A percentile compares a stretch with the other conserved stretches of the same genome.
Conservation (phyloP, 1,140 invertebrate genomes). For the Brachionus manjavacas region DNA sequence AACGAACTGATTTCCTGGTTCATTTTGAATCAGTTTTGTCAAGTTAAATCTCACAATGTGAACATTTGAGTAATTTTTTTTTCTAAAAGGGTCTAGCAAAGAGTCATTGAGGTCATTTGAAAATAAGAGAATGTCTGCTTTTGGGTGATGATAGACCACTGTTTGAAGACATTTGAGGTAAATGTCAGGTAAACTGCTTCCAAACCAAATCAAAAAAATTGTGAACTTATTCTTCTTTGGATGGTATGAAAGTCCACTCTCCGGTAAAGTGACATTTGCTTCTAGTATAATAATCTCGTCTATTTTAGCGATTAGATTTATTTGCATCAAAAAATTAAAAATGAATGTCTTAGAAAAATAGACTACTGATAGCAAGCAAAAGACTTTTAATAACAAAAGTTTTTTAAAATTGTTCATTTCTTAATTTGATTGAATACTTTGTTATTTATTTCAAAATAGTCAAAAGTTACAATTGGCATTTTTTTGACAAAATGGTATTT, state of each 20-base stretch:
- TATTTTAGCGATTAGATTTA: background rate
- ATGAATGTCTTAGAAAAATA: too few relatives aligned
- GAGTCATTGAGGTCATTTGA: background rate
- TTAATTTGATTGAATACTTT: too few relatives aligned
- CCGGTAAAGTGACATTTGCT: background rate
- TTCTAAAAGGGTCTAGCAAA: background rate
- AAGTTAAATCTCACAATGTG: background rate
- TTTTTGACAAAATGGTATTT: too few relatives aligned
- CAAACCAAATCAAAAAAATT: background rate
- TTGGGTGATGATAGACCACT: background rate
- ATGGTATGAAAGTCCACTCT: background rate
- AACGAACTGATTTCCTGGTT: background rate
- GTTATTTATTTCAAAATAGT: too few relatives aligned
- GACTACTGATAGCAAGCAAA: too few relatives aligned
- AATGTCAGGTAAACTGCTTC: background rate
- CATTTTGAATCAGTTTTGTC: background rate
- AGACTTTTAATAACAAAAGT: too few relatives aligned
- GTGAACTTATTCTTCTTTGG: background rate
- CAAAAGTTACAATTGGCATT: too few relatives aligned
- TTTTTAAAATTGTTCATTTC: too few relatives aligned
- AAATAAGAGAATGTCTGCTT: background rate
- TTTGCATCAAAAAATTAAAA: too few relatives aligned
- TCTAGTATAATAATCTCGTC: background rate
- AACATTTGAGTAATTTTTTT: background rate
- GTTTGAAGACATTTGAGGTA: background rate